Evolutionary conservation across 2,113 vertebrate species (phyloP), one percentile per base, ranked within the genome.

Genomic region (Hyaena hyaena): DNA sequence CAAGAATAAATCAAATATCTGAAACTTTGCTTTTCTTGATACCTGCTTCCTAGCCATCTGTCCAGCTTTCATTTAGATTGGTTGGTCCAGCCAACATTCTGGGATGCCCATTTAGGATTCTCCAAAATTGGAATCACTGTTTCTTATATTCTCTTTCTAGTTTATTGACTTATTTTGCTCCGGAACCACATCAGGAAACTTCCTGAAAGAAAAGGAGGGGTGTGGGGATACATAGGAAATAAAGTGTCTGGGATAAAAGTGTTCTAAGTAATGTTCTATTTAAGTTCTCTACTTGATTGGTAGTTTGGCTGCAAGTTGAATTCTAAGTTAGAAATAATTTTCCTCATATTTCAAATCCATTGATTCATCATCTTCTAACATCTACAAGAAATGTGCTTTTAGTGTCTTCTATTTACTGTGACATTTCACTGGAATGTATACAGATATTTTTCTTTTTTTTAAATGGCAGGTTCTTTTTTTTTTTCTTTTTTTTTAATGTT

Each of bases 221-320:
- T 4, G 53, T 33, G 39, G 10, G 35, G 10, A 39, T 61, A 11
- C 12, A 35, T 23, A 61, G 61, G 8, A 83, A 77, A 50, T 45
- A 33, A 77, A 84, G 50, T 31, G 48, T 55, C 28, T 33, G 50
- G 23, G 15, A 55, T 84, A n/a, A 82, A 92, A 92, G 77, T n/a
- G 7, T 58, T 77, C 15, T 71, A 58, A 73, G 84, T 76, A 26
- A 88, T 61, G 50, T 61, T 76, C 23, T 31, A 2, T 83, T 53
- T 92, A 55, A 66, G 3, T 19, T n/a, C 11, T 43, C 61, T 88
- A 71, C 43, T 84, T 83, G 17, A 58, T 76, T 83, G 39, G 19
- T 9, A 96, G 23, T 77, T 92, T 95, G 89, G 21, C 39, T 15
- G 1, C 43, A 88, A 84, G 31, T 83, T 74, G 87, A 90, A 94